A percentile compares a stretch with the other conserved stretches of the same genome.
phyloP scores from a whole-genome alignment of 2,888 invertebrate species.

The Clivina fossor region DNA sequence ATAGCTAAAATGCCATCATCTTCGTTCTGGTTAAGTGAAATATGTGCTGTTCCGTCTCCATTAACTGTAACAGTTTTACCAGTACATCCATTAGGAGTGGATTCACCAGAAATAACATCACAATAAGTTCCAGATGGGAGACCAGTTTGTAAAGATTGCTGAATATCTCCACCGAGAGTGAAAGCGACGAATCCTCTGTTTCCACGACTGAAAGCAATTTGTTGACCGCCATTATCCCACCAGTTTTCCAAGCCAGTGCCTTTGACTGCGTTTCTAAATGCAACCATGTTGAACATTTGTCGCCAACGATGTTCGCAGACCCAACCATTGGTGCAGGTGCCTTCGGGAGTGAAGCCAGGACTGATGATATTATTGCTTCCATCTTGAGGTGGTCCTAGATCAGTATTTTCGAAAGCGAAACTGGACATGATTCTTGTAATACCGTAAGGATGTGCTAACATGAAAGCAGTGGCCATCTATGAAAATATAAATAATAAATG shows the following conservation, averaged over 20 bases:
- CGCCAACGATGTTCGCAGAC: constrained; percentile 85
- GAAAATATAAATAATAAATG: too few relatives aligned
- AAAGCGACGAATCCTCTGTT: constrained; percentile 72
- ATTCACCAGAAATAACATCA: constrained; percentile 78
- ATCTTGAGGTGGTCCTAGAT: constrained; percentile 70
- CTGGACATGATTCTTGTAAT: constrained; percentile 84
- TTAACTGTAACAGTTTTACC: constrained; percentile 66
- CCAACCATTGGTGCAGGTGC: constrained; percentile 72
- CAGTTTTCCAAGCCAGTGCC: constrained; percentile 63
- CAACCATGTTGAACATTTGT: constrained; percentile 77
- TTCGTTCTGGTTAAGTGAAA: constrained; percentile 57
- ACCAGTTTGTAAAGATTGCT: constrained; percentile 66
- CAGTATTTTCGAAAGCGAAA: constrained; percentile 65
- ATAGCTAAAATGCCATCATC: constrained; percentile 75
- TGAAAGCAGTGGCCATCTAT: constrained; percentile 76
- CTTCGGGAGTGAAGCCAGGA: constrained; percentile 66
- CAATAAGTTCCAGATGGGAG: constrained; percentile 79
- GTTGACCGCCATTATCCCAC: constrained; percentile 82
- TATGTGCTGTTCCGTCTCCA: constrained; percentile 59
- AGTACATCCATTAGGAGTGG: constrained; percentile 61
- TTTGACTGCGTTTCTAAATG: constrained; percentile 70
- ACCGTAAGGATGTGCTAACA: constrained; percentile 84
- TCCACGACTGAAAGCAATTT: constrained; percentile 83
- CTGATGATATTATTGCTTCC: constrained; percentile 64
- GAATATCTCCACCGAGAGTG: constrained; percentile 66